Evolutionary conservation across 2,888 invertebrate genomes (phyloP), one percentile per base, ranked within the genome.

Genomic region (Dasysyrphus tricinctus): DNA sequence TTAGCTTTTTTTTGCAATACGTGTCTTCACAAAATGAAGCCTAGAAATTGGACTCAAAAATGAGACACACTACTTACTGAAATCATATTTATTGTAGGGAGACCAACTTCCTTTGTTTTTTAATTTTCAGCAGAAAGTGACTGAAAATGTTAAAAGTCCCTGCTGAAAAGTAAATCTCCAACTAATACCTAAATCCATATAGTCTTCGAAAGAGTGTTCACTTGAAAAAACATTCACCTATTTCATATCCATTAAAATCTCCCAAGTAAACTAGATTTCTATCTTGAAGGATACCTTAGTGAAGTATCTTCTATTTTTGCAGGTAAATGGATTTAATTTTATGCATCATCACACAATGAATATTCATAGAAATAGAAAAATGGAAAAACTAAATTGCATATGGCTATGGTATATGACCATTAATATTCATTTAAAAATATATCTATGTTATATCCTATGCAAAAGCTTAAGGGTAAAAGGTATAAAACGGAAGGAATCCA

Each of bases 311-410:
- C 19, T 11, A n/a, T 44, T 11, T 19, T 19, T 49, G 9, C 49
- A 49, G 49, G 49, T 49, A 49, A 49, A 8, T 49, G 49, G 8
- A 19, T 49, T 49, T 49, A 49, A 49, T 49, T 9, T 49, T 49
- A 19, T 49, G 11, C 49, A 49, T 19, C 11, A 16, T 4, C 49
- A 49, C 49, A 19, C 19, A 11, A 49, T 49, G 49, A 49, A 49
- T 49, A 19, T 49, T 49, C 19, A 49, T 49, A 5, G 11, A 1
- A 19, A 49, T 49, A 5, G 11, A 1, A 19, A 5, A 44, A 16
- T 16, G 2, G 7, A 44, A 6, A 16, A 44, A 16, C 44, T 44
- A 44, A 42, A 42, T 14, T 6, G 12, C 5, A 42, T 14, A 42
- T 6, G 2, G 44, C 49, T 19, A 19, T 3, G 7, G 4, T 11